A percentile compares a stretch with the other conserved stretches of the same genome.
These are phyloP conservation scores for Drosophila littoralis DNA, from an alignment of 1,140 invertebrate species.

Conservation along the genomic window DNA sequence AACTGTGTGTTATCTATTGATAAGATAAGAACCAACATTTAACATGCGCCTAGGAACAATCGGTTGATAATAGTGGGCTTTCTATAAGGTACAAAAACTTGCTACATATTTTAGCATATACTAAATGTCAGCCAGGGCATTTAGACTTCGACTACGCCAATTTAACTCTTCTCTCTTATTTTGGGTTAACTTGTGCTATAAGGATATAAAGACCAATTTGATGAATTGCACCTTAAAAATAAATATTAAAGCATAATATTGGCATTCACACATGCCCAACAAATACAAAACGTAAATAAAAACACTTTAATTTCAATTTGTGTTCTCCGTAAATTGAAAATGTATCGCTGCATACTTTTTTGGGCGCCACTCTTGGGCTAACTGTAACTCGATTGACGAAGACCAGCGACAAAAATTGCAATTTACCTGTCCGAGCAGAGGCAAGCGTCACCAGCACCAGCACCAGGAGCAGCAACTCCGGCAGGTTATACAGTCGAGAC, in stretches of 20 bases:
- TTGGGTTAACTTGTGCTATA: background rate
- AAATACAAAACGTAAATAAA: background rate
- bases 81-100: background rate
- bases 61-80: background rate
- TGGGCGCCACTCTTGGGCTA: background rate
- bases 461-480: background rate
- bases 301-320: background rate
- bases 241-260: too few species aligned
- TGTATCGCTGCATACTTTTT: conserved; percentile 2
- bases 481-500: conserved; percentile 35
- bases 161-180: background rate
- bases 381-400: conserved; percentile 19
- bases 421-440: conserved; percentile 20
- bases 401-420: conserved; percentile 29
- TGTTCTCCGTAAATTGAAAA: background rate
- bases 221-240: too few species aligned
- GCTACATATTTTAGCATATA: too few species aligned
- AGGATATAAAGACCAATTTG: too few species aligned
- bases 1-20: too few species aligned
- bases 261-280: too few species aligned
- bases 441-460: background rate
- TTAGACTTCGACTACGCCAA: background rate
- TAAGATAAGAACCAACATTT: too few species aligned
- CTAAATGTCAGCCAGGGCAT: background rate
- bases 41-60: too few species aligned